Percentiles rank a stretch among this genome's conserved stretches.
Evolutionary conservation across 2,113 vertebrate species (phyloP).

Genomic region (Chelonoidis abingdonii): DNA sequence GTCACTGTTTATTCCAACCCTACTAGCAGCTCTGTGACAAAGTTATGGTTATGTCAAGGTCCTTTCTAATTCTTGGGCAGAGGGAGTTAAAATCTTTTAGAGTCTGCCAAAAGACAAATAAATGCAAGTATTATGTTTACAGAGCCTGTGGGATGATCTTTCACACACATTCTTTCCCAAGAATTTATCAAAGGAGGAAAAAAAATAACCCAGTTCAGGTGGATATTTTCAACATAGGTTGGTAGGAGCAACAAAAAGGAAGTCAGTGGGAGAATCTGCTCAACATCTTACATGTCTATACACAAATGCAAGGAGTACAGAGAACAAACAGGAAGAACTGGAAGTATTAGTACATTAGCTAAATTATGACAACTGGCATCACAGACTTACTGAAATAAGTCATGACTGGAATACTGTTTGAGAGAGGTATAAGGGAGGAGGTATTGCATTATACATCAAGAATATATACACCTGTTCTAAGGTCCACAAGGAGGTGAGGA

Average conservation of each 20-base stretch:
- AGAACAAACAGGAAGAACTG: background rate
- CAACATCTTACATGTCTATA: background rate
- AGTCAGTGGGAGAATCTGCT: background rate
- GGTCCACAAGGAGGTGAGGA: background rate
- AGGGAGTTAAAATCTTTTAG: background rate
- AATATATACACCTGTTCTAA: background rate
- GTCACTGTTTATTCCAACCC: background rate
- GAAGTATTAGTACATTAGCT: background rate
- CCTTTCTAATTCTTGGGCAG: background rate
- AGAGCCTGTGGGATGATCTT: slow-evolving; percentile 44
- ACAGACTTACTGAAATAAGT: background rate
- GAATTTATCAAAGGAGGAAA: slow-evolving; percentile 22
- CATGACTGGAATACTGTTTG: background rate
- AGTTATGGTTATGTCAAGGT: background rate
- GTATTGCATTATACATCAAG: background rate
- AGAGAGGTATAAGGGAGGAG: background rate
- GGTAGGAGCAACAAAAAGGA: background rate
- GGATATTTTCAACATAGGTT: background rate
- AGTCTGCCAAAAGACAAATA: background rate
- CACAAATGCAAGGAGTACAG: background rate
- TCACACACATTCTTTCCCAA: background rate
- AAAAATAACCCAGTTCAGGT: background rate
- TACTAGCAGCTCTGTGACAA: background rate
- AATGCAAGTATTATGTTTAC: background rate
- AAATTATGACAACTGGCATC: background rate